Conservation (phyloP, 2,797 vertebrate species). For the Micropoecilia bifurca region DNA sequence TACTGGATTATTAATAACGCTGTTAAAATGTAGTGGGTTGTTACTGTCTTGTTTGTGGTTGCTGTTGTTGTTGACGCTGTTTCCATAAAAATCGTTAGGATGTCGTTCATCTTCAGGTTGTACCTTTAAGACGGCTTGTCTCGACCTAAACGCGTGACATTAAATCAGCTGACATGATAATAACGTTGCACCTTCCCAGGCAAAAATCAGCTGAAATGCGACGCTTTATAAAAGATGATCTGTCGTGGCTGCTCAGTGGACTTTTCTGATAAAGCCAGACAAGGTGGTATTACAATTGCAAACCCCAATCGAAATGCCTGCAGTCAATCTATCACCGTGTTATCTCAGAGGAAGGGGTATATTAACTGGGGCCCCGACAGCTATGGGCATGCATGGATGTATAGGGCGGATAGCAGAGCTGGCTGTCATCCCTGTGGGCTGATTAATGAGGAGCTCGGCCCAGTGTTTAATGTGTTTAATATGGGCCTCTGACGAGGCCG, state of each 20-base stretch:
- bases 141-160: neutral
- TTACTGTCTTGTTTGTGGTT: neutral
- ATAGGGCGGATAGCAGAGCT: constrained; percentile 72
- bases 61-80: neutral
- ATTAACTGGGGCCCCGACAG: constrained; percentile 79
- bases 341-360: constrained; percentile 77
- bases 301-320: constrained; percentile 76
- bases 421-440: constrained; percentile 77
- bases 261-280: constrained; percentile 75
- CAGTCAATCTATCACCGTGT: constrained; percentile 83
- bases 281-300: constrained; percentile 79
- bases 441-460: constrained; percentile 81
- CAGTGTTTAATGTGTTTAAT: constrained; percentile 85
- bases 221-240: constrained; percentile 50
- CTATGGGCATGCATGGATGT: constrained; percentile 74
- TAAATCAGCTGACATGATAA: neutral
- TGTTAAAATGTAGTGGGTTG: constrained; percentile 51
- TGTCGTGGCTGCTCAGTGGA: constrained; percentile 56
- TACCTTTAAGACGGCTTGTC: neutral
- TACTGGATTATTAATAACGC: constrained; percentile 56
- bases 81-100: neutral
- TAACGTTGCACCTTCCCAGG: constrained; percentile 41
- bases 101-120: neutral
- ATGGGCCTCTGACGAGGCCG: constrained; percentile 80
- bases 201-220: constrained; percentile 48